Base-by-base conservation (phyloP, 2,797 vertebrate species). In the Sphaeramia orbicularis region DNA sequence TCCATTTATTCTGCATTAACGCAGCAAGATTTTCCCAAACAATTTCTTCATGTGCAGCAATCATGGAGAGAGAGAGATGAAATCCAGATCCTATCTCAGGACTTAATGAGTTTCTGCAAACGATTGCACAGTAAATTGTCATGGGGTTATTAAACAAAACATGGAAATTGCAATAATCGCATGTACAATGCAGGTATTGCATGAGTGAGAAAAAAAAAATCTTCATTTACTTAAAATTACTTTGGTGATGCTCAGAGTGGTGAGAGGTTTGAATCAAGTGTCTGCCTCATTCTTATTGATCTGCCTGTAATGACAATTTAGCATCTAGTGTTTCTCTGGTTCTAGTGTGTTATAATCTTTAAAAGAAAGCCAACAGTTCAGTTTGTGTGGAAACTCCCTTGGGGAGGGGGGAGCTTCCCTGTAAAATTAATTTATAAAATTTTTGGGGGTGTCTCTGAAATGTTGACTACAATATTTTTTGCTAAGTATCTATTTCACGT, bases 81-180 rank as follows among this genome's bases (percentile, higher is more conserved):
- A 74, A 72, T 60, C 35, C 74, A 77, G 48, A 71, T 41, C 56
- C 63, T 60, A 63, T 80, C 67, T 59, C 47, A 40, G 48, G 49
- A 43, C 51, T 49, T 82, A 81, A 86, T 79, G 72, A 78, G 55
- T 84, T 82, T 82, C 66, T 50, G 40, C 76, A 67, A 85, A 84
- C 13, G 35, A 76, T 59, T 72, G 78, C 66, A 41, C 69, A 61
- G 60, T 59, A 78, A 75, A 81, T 83, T 73, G 76, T 72, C 67
- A 56, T 10, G 32, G 64, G 73, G 73, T 83, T 85, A 81, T 85
- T 76, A 80, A 81, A 72, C 53, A 80, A 86, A 85, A 79, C 48
- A 72, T 43, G 37, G 59, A 76, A 58, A 83, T 65, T 63, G 60
- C 53, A 70, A 63, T 67, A 54, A 73, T 69, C 32, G 1, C 65